These are phyloP conservation scores for Helicoverpa zea DNA, from an alignment of 1,140 invertebrate genomes.

Conservation along the genomic window DNA sequence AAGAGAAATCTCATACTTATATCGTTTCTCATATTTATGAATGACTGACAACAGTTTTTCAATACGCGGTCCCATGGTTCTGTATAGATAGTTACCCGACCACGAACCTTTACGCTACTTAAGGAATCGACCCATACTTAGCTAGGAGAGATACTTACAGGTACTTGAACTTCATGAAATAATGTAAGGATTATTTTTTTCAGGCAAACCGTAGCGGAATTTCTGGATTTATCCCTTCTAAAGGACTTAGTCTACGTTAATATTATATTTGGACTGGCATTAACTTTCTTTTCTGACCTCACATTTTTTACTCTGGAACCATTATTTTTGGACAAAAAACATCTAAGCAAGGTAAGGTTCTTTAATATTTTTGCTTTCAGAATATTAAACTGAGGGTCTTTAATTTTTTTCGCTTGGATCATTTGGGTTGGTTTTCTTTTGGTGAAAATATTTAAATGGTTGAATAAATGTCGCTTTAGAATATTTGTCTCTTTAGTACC, in stretches of 20 bases:
- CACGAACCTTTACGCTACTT: too few relatives aligned
- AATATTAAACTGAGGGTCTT: slow-evolving; percentile 8
- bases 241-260: slow-evolving; percentile 88
- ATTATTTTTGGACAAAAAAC: slow-evolving; percentile 85
- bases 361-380: slow-evolving; percentile 19
- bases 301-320: slow-evolving; percentile 89
- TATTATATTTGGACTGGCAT: slow-evolving; percentile 87
- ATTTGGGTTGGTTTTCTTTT: neutral
- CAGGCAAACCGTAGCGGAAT: slow-evolving; percentile 86
- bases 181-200: slow-evolving; percentile 49
- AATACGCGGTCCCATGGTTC: too few relatives aligned
- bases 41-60: too few relatives aligned
- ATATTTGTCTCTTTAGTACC: too few relatives aligned
- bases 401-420: slow-evolving; percentile 8
- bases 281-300: slow-evolving; percentile 87
- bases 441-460: neutral
- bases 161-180: too few relatives aligned
- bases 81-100: too few relatives aligned
- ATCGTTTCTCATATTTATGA: too few relatives aligned
- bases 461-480: too few relatives aligned
- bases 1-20: too few relatives aligned
- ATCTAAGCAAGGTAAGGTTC: slow-evolving; percentile 82
- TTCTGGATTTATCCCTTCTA: slow-evolving; percentile 87
- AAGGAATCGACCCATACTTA: too few relatives aligned
- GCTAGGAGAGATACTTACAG: too few relatives aligned